Percentiles rank a stretch among this genome's conserved stretches.
phyloP scores from a whole-genome alignment of 2,888 invertebrate genomes.

The Hirtodrosophila confusa region DNA sequence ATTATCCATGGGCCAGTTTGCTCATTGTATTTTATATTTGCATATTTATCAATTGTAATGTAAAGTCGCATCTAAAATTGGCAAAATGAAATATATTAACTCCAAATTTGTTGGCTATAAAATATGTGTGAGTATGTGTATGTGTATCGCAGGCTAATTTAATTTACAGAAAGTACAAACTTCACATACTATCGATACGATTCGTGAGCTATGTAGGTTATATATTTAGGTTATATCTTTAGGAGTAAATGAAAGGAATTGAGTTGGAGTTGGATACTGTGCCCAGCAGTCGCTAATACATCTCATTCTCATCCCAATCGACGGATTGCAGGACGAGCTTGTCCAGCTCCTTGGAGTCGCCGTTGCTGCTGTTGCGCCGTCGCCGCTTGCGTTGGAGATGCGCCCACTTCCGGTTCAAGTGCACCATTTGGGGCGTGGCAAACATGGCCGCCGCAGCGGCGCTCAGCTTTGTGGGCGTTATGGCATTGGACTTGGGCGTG shows the following conservation, averaged over 20 bases:
- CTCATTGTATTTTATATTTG: constrained; percentile 4
- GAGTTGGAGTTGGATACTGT: neutral
- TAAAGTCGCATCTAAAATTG: constrained; percentile 66
- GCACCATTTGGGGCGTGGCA: constrained; percentile 82
- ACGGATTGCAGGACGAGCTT: constrained; percentile 84
- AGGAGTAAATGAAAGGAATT: constrained; percentile 4
- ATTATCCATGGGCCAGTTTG: no score
- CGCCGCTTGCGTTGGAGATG: constrained; percentile 81
- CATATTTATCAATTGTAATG: constrained; percentile 30
- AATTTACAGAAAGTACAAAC: constrained; percentile 53
- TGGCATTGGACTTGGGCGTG: constrained; percentile 74
- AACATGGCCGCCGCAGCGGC: constrained; percentile 83
- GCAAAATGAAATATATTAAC: constrained; percentile 32
- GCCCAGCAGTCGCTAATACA: constrained; percentile 69
- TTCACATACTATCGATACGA: constrained; percentile 29
- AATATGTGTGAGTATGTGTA: constrained; percentile 10
- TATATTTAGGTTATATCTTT: constrained; percentile 17
- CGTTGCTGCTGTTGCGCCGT: constrained; percentile 82
- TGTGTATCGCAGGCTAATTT: constrained; percentile 49
- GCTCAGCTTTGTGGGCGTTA: constrained; percentile 81
- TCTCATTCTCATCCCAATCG: constrained; percentile 84
- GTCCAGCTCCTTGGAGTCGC: constrained; percentile 83
- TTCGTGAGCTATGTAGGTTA: constrained; percentile 22
- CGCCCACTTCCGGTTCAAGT: constrained; percentile 83
- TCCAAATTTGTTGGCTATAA: constrained; percentile 45